These are phyloP conservation scores for Synanthedon formicaeformis DNA, from an alignment of 2,888 invertebrate species.

Conservation along the genomic window DNA sequence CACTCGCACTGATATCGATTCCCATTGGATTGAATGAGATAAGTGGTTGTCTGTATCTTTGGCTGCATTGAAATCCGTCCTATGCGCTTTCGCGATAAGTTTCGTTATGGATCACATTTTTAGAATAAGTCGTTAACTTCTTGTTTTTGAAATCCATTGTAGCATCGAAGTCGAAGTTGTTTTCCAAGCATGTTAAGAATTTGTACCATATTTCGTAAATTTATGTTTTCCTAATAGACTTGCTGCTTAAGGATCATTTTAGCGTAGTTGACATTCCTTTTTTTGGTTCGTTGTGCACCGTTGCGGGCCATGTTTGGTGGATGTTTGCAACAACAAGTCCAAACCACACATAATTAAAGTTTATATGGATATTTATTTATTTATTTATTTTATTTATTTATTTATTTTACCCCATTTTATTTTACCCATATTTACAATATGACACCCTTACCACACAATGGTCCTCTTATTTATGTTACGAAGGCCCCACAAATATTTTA, in stretches of 20 bases:
- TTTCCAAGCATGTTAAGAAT: conserved; percentile 48
- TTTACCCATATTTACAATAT: no score
- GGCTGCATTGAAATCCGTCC: conserved; percentile 15
- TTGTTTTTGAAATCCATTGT: conserved; percentile 20
- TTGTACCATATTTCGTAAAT: conserved; percentile 41
- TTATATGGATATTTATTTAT: no score
- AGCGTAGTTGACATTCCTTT: conserved; percentile 37
- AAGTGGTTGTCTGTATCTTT: conserved; percentile 24
- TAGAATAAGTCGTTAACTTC: conserved; percentile 2
- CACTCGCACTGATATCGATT: conserved; percentile 38
- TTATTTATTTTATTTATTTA: no score
- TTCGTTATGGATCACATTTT: conserved; percentile 9
- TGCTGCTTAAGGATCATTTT: conserved; percentile 66
- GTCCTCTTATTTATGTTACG: no score
- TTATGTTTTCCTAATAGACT: conserved; percentile 52
- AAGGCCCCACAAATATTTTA: no score
- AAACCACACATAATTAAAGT: no score
- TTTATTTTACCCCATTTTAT: no score
- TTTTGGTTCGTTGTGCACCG: background rate
- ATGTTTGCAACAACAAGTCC: no score
- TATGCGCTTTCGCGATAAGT: conserved; percentile 18
- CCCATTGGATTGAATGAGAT: conserved; percentile 30
- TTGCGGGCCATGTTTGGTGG: no score
- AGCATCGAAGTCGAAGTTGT: conserved; percentile 18
- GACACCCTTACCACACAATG: no score